phyloP scores from a whole-genome alignment of 2,888 invertebrate species.

The Imbricaverruca yamaguchii region DNA sequence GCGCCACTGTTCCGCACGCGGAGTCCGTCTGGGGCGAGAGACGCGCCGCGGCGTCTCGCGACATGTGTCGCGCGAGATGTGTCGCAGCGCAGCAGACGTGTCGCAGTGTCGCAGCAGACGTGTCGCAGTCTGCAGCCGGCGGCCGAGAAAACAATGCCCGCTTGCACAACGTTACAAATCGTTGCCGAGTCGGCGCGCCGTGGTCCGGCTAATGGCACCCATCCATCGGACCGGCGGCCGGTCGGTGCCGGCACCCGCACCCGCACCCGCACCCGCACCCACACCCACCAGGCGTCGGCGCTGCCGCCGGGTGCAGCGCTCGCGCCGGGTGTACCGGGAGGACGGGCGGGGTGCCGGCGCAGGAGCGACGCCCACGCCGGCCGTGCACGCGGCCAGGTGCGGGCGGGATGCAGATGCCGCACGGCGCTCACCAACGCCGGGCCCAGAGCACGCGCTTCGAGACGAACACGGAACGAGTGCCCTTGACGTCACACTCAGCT shows the following conservation, averaged over 20 bases:
- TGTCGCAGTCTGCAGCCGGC: background rate
- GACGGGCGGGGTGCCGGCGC: background rate
- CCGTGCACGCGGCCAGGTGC: background rate
- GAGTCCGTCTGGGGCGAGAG: background rate
- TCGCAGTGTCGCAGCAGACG: background rate
- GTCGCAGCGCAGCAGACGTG: too few species aligned
- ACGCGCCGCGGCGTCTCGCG: background rate
- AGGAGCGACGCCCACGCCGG: background rate
- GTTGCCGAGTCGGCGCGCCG: background rate
- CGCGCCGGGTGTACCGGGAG: too few species aligned
- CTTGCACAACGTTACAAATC: slow-evolving; percentile 10
- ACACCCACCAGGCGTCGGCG: too few species aligned
- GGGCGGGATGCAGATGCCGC: background rate
- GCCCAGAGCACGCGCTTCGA: too few species aligned
- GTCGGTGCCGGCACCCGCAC: background rate
- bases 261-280: too few species aligned
- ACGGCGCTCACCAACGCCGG: too few species aligned
- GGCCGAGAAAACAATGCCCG: background rate
- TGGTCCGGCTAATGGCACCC: slow-evolving; percentile 2
- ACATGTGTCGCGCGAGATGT: too few species aligned
- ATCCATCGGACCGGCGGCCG: background rate
- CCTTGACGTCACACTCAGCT: too few species aligned
- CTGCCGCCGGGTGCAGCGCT: too few species aligned
- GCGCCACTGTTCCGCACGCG: too few species aligned
- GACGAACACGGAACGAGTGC: too few species aligned